Evolutionary conservation across 2,113 vertebrate species (phyloP), one percentile per base, ranked within the genome.

Genomic region (Syngnathus typhle): DNA sequence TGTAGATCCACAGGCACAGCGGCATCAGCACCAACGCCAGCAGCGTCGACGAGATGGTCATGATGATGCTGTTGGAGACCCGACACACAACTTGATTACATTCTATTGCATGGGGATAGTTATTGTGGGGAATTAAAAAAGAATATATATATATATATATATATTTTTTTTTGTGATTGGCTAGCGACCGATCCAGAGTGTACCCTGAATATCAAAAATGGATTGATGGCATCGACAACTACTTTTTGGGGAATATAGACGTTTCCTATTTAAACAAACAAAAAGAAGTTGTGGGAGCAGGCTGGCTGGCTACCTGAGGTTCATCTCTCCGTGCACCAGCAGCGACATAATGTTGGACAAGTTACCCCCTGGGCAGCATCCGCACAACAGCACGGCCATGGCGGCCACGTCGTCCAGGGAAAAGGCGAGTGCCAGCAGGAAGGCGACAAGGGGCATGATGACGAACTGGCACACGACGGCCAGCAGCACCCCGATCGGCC

Each of bases 1-100:
- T 98, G 85, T 98, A 98, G 83, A 98, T 66, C 97, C 97, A 99
- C 77, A 98, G 91, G 76, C 96, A 99, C 71, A 98, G 88, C 5
- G 97, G 96, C 95, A 98, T 96, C 78, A 99, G 81, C 62, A 95
- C 85, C 16, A 99, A 93, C 38, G 96, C 96, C 76, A 98, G 91
- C 65, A 97, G 78, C 0, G 95, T 96, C 82, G 96, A 98, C 0
- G 96, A 97, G n/a, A 94, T 93, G 65, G 97, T 99, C 97, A 99
- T 99, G 89, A 99, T 92, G 81, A 99, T 94, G 79, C 96, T 98
- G 81, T 0, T 68, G 71, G 38, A 70, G 36, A 67, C 47, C 69
- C 23, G 51, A 59, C 37, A n/a, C 32, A 11, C n/a, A 11, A 32
- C 3, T 32, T 32, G 27, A 32, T 32, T 0, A 32, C 27, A 32